Percentiles rank a stretch among this genome's conserved stretches.
Conservation (phyloP, 2,888 invertebrate genomes). For the Luperina testacea region DNA sequence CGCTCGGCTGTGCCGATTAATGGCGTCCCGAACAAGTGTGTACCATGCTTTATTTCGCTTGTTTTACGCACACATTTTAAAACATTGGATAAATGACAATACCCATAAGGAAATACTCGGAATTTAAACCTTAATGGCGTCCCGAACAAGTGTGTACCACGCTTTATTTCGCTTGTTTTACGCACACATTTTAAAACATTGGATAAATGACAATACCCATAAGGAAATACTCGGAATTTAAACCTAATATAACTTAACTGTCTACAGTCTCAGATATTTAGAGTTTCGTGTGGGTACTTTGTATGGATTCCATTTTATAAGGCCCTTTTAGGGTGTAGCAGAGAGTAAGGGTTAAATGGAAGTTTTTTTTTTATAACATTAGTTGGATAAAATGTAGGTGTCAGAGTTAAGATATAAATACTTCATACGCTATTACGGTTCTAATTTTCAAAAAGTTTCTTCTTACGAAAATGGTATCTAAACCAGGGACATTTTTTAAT, state of each 20-base stretch:
- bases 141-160: not conserved
- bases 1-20: not conserved
- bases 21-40: not conserved
- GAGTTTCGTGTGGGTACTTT: slow-evolving; percentile 31
- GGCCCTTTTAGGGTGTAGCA: not conserved
- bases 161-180: slow-evolving; percentile 11
- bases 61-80: slow-evolving; percentile 31
- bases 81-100: slow-evolving; percentile 50
- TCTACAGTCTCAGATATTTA: slow-evolving; percentile 68
- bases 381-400: not conserved
- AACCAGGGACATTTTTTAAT: not conserved
- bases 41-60: not conserved
- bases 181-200: slow-evolving; percentile 37
- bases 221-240: slow-evolving; percentile 70
- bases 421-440: not conserved
- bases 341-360: not conserved
- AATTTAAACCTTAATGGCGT: slow-evolving; percentile 62
- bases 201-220: slow-evolving; percentile 55
- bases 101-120: slow-evolving; percentile 66
- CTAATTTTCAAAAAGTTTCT: too few relatives aligned
- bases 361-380: not conserved
- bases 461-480: not conserved
- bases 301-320: slow-evolving; percentile 31
- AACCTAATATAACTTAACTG: slow-evolving; percentile 68
- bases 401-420: slow-evolving; percentile 2